Evolutionary conservation across 1,140 invertebrate genomes (phyloP), one percentile per base, ranked within the genome.

Genomic region (Caenorhabditis latens): DNA sequence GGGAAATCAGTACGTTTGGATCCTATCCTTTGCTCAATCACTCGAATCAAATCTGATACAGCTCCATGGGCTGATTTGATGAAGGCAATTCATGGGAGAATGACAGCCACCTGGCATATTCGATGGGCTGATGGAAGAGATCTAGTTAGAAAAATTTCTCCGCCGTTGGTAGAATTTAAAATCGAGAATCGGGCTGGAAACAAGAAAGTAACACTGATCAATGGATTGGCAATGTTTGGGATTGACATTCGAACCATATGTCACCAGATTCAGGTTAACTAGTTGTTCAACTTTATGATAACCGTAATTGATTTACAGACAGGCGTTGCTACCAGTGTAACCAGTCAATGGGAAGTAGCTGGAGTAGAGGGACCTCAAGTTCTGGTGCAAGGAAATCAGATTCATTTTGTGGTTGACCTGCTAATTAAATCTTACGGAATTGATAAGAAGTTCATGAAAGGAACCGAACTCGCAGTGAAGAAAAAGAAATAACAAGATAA

Each of bases 201-300:
- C 91, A 98, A 98, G 93, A 97, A 97, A 94, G 96, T 96, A 16
- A 97, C 96, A 1, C 92, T 97, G 55, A 94, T 98, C 0, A 96
- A 96, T 88, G 97, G 97, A 93, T 94, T 97, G 86, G 96, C 97
- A 92, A 93, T 94, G 40, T 97, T 95, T 93, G 96, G 96, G 19
- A 96, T 97, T 87, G 95, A 95, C 90, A 93, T 96, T 67, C 92
- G 94, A 42, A 95, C 95, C 89, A 57, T 86, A n/a, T 86, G 85
- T 32, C 43, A 71, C 8, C 65, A 86, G 46, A 86, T 86, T 55
- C 75, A 86, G 75, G 85, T 86, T 46, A 8, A 7, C 7, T 13
- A 40, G n/a, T 84, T n/a, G 1, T 42, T 84, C 2, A n/a, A 48
- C n/a, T n/a, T 2, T 43, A 5, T 46, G 11, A 21, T 16, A n/a